Evolutionary conservation across 2,797 vertebrate genomes (phyloP), one percentile per base, ranked within the genome.

Genomic region (Peromyscus eremicus): DNA sequence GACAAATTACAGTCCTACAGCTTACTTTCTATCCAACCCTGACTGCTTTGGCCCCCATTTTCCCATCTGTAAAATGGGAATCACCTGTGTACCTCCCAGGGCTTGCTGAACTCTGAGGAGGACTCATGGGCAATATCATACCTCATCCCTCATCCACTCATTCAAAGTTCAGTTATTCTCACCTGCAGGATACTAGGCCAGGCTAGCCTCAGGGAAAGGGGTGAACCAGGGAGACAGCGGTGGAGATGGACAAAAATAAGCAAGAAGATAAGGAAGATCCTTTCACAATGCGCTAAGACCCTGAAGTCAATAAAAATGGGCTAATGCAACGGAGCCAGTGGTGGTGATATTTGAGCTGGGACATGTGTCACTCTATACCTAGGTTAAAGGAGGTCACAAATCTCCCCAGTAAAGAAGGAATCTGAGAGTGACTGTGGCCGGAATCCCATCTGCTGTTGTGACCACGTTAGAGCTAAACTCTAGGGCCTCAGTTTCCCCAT

Each of bases 331-430:
- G 46, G 86, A 86, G 64, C 66, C 19, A 0, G 21, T 43, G 46
- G n/a, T 57, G 43, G 66, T 0, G 6, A 17, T 16, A 95, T 49
- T 23, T 71, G 89, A 97, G 68, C 86, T 25, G 70, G 77, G 11
- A 68, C n/a, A 2, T 32, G 17, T 29, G 82, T 96, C 89, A 77
- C 79, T 80, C 60, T 77, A 81, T 0, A 76, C 76, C 90, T 17
- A n/a, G 71, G 92, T 92, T 93, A 93, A 34, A 85, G 83, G 25
- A 90, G 96, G 92, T 85, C 11, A 10, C 90, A 75, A 71, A 76
- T 29, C 29, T 89, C 77, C 0, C 0, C 73, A 34, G 17, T 25
- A 23, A 43, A 77, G 90, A 57, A 43, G 34, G 76, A 52, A 87
- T 77, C 80, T 6, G 8, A 57, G 89, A 23, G 52, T 3, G 0